Base-by-base conservation (phyloP, 2,888 invertebrate genomes). In the Agrotis ipsilon region DNA sequence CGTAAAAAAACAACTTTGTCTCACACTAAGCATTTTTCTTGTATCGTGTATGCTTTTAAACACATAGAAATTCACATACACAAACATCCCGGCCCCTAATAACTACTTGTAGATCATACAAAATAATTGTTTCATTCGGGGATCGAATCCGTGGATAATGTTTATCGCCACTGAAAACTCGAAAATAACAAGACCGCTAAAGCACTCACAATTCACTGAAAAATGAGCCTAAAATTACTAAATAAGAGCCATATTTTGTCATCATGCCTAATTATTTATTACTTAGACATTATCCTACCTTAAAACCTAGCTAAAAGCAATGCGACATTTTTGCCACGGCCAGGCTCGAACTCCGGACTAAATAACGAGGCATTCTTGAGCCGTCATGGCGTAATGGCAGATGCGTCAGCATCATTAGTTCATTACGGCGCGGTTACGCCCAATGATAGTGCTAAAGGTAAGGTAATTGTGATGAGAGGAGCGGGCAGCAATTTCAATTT, bases 321-420 rank as follows among this genome's bases (percentile, higher is more conserved):
- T 49, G 51, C 51, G 45, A 54, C 68, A 70, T 72, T 79, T 81
- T 79, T 78, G 54, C 43, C 57, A 48, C 58, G 51, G 43, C 49
- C 21, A 14, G 27, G 46, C 24, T 57, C 57, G 43, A 72, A 27
- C 59, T 67, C 62, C 58, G 60, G 51, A 61, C 55, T 68, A 58
- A 75, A 86, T 87, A 88, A 89, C 84, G 69, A 85, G 68, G 82
- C 77, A 85, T 88, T 86, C 88, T 86, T 83, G 48, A 58, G 75
- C 76, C 79, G 81, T 84, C 84, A 83, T 82, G 83, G 75, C 75
- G 90, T 91, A 90, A 91, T 90, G 92, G 91, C 81, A 86, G 88
- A 88, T 91, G 92, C 92, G 93, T 94, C 94, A 93, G 93, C 92
- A 88, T 92, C 93, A 92, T 94, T 94, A 94, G 92, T 92, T 93